phyloP scores from a whole-genome alignment of 2,797 vertebrate genomes.

The Adrianichthys oophorus region DNA sequence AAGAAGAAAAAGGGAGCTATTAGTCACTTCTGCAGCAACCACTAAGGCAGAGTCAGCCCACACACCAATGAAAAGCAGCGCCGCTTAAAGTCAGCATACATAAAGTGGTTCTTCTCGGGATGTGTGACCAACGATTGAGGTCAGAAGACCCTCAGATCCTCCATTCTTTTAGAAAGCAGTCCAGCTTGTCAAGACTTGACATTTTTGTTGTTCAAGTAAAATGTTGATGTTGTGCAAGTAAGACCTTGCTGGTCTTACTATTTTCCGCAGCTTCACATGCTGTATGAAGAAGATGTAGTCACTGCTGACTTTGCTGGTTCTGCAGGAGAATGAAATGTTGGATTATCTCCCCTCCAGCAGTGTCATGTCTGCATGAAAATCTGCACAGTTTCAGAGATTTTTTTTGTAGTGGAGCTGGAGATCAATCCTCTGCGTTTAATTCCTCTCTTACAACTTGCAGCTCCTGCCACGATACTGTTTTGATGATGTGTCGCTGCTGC shows the following conservation, averaged over 20 bases:
- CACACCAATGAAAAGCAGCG: neutral
- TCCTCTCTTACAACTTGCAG: too few relatives aligned
- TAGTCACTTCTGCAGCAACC: constrained; percentile 1
- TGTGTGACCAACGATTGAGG: constrained; percentile 28
- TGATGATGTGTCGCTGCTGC: neutral
- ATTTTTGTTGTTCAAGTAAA: too few relatives aligned
- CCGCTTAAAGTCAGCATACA: constrained; percentile 11
- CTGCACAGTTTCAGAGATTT: neutral
- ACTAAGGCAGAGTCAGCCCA: neutral
- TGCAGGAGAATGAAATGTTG: constrained; percentile 30
- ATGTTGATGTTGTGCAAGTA: too few relatives aligned
- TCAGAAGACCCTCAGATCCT: constrained; percentile 36
- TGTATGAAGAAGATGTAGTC: constrained; percentile 15
- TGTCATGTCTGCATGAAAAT: constrained; percentile 24
- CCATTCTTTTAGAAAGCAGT: constrained; percentile 30
- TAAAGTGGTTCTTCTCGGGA: constrained; percentile 3
- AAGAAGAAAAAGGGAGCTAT: neutral
- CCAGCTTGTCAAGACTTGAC: constrained; percentile 44
- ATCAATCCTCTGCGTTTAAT: too few relatives aligned
- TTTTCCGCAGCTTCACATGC: constrained; percentile 32
- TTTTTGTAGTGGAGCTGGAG: too few relatives aligned
- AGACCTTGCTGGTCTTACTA: constrained; percentile 44
- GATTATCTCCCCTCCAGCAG: constrained; percentile 36
- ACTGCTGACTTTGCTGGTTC: constrained; percentile 51
- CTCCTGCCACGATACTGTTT: too few relatives aligned